Evolutionary conservation across 2,888 invertebrate species (phyloP), one percentile per base, ranked within the genome.

Genomic region (Epirrhoe tristata): DNA sequence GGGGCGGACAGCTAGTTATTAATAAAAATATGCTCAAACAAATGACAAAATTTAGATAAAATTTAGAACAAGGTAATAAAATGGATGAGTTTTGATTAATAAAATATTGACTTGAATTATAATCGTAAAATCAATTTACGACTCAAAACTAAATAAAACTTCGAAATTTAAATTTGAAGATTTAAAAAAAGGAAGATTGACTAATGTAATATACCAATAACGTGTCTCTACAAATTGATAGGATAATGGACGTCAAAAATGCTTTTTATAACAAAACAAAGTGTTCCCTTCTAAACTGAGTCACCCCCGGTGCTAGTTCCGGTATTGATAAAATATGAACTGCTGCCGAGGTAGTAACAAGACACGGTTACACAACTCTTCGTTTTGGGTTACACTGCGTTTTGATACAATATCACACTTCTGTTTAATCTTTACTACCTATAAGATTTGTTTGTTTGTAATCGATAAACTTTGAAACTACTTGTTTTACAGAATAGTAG

Each of bases 271-370:
- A n/a, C 52, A 52, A 52, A 12, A 12, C 12, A 52, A 52, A 57
- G 43, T 43, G 43, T 55, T 62, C 56, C 56, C 56, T 57, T 56
- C 39, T 62, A 32, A 43, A 36, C 14, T 54, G 63, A 55, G 63
- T 55, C 64, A 63, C 68, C 71, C 71, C 46, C 57, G 43, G 57
- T 12, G 31, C 46, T 32, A 31, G 53, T 71, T 52, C 61, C 63
- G 56, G 58, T 71, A 71, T 71, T 54, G 68, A 71, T 54, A 59
- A 59, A 71, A 68, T 66, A 67, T 66, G 16, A 58, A 48, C 57
- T 24, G 17, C 16, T 56, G 48, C 55, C 46, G 46, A 17, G 16
- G 46, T 52, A 39, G 39, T 51, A 43, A 63, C 63, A 39, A 50
- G 58, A 58, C 46, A 58, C 54, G 5, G 53, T 64, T 57, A 58